phyloP scores from a whole-genome alignment of 30 jellyfish, hydroid and myxozoan species.

The Euphysa ruthae region DNA sequence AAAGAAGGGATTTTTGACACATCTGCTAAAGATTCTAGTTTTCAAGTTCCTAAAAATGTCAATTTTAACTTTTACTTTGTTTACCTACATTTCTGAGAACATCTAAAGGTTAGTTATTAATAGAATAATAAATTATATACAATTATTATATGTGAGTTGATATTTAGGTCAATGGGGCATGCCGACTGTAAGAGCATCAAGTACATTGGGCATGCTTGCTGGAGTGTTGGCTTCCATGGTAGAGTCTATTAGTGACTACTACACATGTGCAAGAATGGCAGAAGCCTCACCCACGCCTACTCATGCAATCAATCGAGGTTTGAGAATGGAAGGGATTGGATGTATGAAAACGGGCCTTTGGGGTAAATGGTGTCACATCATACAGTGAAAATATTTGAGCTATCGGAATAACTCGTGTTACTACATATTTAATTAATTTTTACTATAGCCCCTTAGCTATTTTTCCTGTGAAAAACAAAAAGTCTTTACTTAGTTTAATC shows the following conservation, averaged over 20 bases:
- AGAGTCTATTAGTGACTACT: conserved; percentile 92
- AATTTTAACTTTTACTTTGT: no score
- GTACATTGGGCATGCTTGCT: conserved; percentile 89
- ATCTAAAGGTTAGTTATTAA: no score
- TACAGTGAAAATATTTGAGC: conserved; percentile 97
- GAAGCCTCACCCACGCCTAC: conserved; percentile 99
- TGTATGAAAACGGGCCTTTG: conserved; percentile 87
- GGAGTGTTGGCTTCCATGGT: conserved; percentile 90
- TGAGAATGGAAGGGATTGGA: conserved; percentile 92
- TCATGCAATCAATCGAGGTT: conserved; percentile 90
- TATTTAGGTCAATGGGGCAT: conserved; percentile 95
- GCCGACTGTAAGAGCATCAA: conserved; percentile 73
- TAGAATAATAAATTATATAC: no score
- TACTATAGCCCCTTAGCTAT: no score
- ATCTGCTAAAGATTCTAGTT: no score
- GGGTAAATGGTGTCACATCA: conserved; percentile 97
- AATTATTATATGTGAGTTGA: no score
- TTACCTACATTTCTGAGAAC: no score
- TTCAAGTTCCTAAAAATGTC: no score
- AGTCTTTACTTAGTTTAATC: no score
- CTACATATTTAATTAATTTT: no score
- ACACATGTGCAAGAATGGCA: conserved; percentile 88
- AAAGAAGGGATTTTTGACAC: not conserved
- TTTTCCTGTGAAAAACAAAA: no score
- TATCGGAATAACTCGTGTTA: conserved; percentile 75